Conservation (phyloP, 2,888 invertebrate species). For the Thecocarcelia acutangulata region DNA sequence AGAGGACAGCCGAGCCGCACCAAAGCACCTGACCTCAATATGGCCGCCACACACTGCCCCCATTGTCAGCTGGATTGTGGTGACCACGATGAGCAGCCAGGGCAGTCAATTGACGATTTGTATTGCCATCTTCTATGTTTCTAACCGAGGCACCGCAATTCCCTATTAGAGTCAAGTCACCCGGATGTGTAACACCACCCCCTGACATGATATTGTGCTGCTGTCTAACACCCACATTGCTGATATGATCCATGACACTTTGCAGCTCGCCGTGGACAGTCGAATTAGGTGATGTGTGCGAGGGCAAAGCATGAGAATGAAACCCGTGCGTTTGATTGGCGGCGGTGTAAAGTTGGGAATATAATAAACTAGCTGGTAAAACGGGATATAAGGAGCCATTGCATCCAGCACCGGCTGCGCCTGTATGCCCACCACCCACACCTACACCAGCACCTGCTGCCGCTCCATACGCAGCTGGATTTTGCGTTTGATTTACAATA, state of each 20-base stretch:
- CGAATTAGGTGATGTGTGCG: slow-evolving; percentile 84
- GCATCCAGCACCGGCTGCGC: slow-evolving; percentile 82
- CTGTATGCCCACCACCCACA: slow-evolving; percentile 71
- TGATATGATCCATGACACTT: slow-evolving; percentile 89
- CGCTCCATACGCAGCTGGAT: slow-evolving; percentile 82
- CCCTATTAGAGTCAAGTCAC: slow-evolving; percentile 80
- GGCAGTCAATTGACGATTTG: slow-evolving; percentile 80
- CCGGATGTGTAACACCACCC: slow-evolving; percentile 79
- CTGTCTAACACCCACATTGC: slow-evolving; percentile 83
- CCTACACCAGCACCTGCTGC: slow-evolving; percentile 76
- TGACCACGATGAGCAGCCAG: slow-evolving; percentile 81
- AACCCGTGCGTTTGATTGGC: slow-evolving; percentile 89
- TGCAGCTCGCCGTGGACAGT: slow-evolving; percentile 86
- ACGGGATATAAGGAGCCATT: slow-evolving; percentile 90
- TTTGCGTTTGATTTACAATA: slow-evolving; percentile 83
- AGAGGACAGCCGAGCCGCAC: slow-evolving; percentile 80
- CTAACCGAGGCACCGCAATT: slow-evolving; percentile 81
- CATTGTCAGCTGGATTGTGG: slow-evolving; percentile 82
- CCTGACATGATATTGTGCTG: slow-evolving; percentile 82
- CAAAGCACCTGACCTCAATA: slow-evolving; percentile 83
- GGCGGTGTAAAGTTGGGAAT: slow-evolving; percentile 91
- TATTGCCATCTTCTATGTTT: slow-evolving; percentile 80
- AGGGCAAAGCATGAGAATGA: slow-evolving; percentile 86
- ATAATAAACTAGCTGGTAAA: slow-evolving; percentile 90
- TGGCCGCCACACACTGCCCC: slow-evolving; percentile 89